Percentiles rank a stretch among this genome's conserved stretches.
phyloP scores from a whole-genome alignment of 2,797 vertebrate species.

The Eutrigla gurnardus region DNA sequence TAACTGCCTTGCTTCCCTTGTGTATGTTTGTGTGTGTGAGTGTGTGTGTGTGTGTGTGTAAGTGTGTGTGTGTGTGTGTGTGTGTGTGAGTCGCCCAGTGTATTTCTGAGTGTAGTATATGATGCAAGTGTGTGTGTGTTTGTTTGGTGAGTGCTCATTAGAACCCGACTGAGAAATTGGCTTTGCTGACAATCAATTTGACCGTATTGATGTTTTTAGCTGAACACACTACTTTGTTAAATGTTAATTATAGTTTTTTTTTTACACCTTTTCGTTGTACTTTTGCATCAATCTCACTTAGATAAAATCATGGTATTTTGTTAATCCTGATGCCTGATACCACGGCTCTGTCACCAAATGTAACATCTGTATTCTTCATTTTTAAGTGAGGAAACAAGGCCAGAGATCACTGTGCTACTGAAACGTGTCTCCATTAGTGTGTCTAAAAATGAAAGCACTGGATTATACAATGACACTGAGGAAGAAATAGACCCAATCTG shows the following conservation, averaged over 20 bases:
- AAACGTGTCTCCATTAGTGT: background rate
- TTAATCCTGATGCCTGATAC: background rate
- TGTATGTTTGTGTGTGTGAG: conserved; percentile 18
- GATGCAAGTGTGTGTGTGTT: conserved; percentile 17
- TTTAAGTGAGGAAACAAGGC: background rate
- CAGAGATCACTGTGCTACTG: background rate
- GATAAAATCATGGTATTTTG: background rate
- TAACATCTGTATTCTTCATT: background rate
- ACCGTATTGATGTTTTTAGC: background rate
- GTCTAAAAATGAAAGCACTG: background rate
- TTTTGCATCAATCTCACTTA: background rate
- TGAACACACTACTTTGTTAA: background rate
- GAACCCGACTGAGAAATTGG: conserved; percentile 4
- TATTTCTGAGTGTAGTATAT: conserved; percentile 7
- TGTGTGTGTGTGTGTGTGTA: conserved; percentile 15
- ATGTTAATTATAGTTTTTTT: background rate
- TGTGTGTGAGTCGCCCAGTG: background rate
- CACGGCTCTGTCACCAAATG: background rate
- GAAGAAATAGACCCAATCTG: too few species aligned
- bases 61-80: conserved; percentile 9
- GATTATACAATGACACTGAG: too few species aligned
- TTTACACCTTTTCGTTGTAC: background rate
- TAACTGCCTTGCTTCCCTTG: conserved; percentile 45
- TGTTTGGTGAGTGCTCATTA: conserved; percentile 31
- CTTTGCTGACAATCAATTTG: background rate